These are phyloP conservation scores for Dicaeum eximium DNA, from an alignment of 2,113 vertebrate genomes.

Conservation along the genomic window DNA sequence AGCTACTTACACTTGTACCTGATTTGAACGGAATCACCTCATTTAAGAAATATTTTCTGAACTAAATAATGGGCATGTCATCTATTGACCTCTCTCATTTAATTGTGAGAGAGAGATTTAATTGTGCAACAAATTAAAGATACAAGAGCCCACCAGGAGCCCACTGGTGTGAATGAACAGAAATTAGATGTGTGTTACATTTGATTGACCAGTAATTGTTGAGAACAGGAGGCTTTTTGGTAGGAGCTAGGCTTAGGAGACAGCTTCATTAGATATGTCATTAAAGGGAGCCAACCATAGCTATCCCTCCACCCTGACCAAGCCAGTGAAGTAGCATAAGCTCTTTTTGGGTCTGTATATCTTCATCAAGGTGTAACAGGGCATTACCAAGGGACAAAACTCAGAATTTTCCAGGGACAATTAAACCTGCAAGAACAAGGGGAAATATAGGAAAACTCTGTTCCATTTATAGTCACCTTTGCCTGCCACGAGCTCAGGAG, in stretches of 20 bases:
- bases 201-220: not conserved
- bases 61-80: not conserved
- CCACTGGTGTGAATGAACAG: not conserved
- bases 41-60: constrained; percentile 16
- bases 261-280: not conserved
- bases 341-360: not conserved
- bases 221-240: not conserved
- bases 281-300: not conserved
- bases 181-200: not conserved
- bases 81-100: not conserved
- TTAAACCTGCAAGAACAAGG: not conserved
- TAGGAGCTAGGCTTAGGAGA: not conserved
- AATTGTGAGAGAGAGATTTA: no score
- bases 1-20: not conserved
- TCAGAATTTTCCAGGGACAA: not conserved
- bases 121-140: constrained; percentile 34
- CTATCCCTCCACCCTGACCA: not conserved
- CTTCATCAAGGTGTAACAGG: not conserved
- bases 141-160: not conserved
- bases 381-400: not conserved
- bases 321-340: not conserved
- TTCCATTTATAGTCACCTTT: not conserved
- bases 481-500: not conserved
- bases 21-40: not conserved
- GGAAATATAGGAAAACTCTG: not conserved